Conservation (phyloP, 2,113 vertebrate genomes). For the Lamprologus callipterus region DNA sequence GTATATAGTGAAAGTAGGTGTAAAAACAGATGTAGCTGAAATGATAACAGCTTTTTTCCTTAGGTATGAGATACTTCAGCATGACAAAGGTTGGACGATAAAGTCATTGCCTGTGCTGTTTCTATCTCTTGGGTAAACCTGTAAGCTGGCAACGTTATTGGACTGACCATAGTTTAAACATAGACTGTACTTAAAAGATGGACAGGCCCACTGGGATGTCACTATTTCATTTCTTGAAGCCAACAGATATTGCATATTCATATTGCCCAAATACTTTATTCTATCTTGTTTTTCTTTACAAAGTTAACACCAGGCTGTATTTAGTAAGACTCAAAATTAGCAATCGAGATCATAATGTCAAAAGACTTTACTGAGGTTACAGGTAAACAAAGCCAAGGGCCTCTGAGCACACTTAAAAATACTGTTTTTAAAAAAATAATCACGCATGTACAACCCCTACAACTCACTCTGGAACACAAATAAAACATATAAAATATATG, state of each 20-base stretch:
- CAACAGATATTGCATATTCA: not conserved
- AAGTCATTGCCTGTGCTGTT: not conserved
- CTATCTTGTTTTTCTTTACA: not conserved
- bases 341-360: not conserved
- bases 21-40: not conserved
- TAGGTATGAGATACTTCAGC: not conserved
- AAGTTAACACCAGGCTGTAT: not conserved
- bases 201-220: not conserved
- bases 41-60: not conserved
- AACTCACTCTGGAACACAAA: not conserved
- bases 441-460: not conserved
- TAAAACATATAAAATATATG: not conserved
- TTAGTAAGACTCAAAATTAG: not conserved
- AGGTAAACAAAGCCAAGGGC: not conserved
- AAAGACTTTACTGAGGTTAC: not conserved
- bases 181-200: not conserved
- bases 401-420: not conserved
- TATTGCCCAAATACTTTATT: not conserved
- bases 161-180: not conserved
- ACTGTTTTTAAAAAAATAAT: not conserved
- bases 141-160: not conserved
- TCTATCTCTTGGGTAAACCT: not conserved
- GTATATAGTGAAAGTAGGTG: not conserved
- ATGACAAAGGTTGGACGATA: not conserved
- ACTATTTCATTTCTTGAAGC: not conserved